These are phyloP conservation scores for Platycercus adscitus DNA, from an alignment of 2,113 vertebrate genomes.

Conservation along the genomic window DNA sequence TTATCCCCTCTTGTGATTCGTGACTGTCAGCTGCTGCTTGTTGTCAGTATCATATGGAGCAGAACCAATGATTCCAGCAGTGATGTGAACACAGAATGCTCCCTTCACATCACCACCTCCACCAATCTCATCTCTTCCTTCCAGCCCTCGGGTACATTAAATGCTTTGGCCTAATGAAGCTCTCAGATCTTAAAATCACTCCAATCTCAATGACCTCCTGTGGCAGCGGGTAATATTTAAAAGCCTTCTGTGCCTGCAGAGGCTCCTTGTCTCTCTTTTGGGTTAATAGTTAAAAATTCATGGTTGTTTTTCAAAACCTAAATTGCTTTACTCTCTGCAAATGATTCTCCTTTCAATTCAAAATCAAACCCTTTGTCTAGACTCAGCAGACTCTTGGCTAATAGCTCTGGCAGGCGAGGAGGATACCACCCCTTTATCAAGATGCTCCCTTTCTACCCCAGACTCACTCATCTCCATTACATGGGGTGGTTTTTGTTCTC, in stretches of 20 bases:
- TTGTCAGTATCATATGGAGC: not conserved
- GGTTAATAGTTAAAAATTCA: constrained; percentile 83
- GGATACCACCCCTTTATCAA: constrained; percentile 65
- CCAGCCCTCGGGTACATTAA: not conserved
- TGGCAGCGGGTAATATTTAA: constrained; percentile 5
- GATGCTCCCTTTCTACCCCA: constrained; percentile 24
- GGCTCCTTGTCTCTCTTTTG: constrained; percentile 76
- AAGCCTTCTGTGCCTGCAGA: constrained; percentile 63
- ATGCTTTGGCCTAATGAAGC: constrained; percentile 41
- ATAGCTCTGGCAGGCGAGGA: constrained; percentile 68
- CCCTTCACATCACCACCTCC: not conserved
- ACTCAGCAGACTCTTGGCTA: constrained; percentile 74
- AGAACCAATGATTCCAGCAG: not conserved
- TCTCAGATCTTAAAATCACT: constrained; percentile 62
- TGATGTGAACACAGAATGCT: not conserved
- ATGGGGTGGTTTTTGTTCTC: constrained; percentile 27
- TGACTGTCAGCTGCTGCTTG: not conserved
- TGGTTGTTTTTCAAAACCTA: constrained; percentile 79
- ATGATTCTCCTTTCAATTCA: constrained; percentile 75
- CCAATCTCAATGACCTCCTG: constrained; percentile 26
- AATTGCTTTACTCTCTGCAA: constrained; percentile 76
- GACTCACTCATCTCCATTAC: not conserved
- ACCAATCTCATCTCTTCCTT: not conserved
- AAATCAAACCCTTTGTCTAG: constrained; percentile 83
- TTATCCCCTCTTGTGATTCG: not conserved